Evolutionary conservation across 2,113 vertebrate genomes (phyloP).

Genomic region (Cinclus mexicanus): DNA sequence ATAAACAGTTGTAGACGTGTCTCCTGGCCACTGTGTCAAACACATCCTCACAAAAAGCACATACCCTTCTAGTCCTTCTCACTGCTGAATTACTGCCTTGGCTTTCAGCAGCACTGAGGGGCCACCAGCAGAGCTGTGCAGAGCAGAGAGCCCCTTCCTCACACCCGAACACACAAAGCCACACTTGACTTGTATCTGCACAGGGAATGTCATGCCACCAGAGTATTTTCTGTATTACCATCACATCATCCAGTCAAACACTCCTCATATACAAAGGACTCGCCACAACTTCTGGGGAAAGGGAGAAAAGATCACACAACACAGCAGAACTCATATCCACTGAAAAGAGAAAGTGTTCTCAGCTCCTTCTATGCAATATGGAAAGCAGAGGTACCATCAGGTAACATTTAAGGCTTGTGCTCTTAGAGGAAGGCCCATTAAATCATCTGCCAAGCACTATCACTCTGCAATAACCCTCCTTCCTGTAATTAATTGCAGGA

Average conservation of each 20-base stretch:
- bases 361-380: not conserved
- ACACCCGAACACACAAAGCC: not conserved
- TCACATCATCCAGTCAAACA: not conserved
- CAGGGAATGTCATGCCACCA: not conserved
- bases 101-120: not conserved
- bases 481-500: constrained; percentile 20
- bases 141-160: not conserved
- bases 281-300: not conserved
- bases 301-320: not conserved
- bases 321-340: not conserved
- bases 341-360: not conserved
- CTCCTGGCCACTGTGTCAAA: not conserved
- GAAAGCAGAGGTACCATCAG: not conserved
- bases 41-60: not conserved
- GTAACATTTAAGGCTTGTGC: not conserved
- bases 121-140: not conserved
- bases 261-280: not conserved
- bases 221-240: not conserved
- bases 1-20: not conserved
- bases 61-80: not conserved
- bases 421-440: not conserved
- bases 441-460: constrained; percentile 2
- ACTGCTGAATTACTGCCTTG: not conserved
- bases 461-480: constrained; percentile 18
- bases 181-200: not conserved